Conservation (phyloP, 2,888 invertebrate genomes). For the Drosophila bunnanda region DNA sequence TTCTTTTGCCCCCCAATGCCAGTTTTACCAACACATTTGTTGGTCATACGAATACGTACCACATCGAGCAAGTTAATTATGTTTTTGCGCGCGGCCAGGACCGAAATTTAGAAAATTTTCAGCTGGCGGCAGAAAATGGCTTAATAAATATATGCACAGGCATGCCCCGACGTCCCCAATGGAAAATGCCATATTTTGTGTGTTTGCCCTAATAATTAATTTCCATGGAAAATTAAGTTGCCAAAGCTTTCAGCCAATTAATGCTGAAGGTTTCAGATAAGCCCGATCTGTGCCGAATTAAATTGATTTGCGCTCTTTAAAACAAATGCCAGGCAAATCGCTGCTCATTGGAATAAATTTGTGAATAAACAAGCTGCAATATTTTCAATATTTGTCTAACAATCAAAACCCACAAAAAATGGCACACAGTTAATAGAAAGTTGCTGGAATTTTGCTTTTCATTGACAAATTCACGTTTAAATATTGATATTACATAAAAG, state of each 20-base stretch:
- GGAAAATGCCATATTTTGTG: constrained; percentile 24
- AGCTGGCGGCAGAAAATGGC: constrained; percentile 20
- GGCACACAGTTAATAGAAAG: constrained; percentile 46
- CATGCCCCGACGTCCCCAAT: constrained; percentile 30
- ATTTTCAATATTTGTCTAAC: constrained; percentile 34
- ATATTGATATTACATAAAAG: constrained; percentile 66
- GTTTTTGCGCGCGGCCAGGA: constrained; percentile 27
- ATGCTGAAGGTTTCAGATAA: constrained; percentile 24
- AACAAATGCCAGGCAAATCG: background rate
- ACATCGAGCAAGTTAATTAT: constrained; percentile 45
- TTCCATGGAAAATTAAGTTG: constrained; percentile 45
- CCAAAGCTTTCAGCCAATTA: constrained; percentile 44
- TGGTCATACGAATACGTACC: constrained; percentile 15
- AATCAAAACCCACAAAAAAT: constrained; percentile 37
- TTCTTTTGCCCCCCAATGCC: background rate
- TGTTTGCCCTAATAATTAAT: constrained; percentile 46
- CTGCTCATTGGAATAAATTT: constrained; percentile 2
- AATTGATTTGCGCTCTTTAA: constrained; percentile 8
- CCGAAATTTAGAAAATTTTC: constrained; percentile 40
- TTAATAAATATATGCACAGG: constrained; percentile 41
- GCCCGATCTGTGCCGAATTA: background rate
- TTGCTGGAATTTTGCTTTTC: constrained; percentile 17
- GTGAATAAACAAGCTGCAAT: constrained; percentile 10
- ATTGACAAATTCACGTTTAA: constrained; percentile 62
- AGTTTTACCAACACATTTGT: constrained; percentile 8